phyloP scores from a whole-genome alignment of 2,888 invertebrate species.

The Pristionchus entomophagus region DNA sequence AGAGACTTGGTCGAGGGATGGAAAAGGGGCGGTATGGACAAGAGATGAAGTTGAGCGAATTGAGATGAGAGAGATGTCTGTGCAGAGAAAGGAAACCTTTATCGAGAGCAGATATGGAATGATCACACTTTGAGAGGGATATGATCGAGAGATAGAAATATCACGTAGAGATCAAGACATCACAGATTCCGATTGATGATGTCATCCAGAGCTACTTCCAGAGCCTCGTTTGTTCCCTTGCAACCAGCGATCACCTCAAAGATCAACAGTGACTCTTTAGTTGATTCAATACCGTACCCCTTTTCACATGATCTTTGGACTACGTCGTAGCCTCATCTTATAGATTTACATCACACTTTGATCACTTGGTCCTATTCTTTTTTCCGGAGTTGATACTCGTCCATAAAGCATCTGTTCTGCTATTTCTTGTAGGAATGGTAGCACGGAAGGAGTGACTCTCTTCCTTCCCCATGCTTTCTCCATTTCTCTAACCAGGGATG shows the following conservation, averaged over 20 bases:
- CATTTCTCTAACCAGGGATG: not conserved
- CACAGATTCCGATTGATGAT: constrained; percentile 66
- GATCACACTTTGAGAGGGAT: not conserved
- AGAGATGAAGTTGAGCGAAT: not conserved
- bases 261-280: not conserved
- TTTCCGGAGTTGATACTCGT: too few species aligned
- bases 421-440: not conserved
- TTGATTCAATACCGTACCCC: not conserved
- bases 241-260: constrained; percentile 61
- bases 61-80: not conserved
- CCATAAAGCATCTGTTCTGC: not conserved
- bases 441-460: not conserved
- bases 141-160: not conserved
- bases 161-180: constrained; percentile 1
- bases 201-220: constrained; percentile 70
- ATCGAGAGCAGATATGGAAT: constrained; percentile 25
- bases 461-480: not conserved
- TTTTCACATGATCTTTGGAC: too few species aligned
- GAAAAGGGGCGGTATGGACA: constrained; percentile 15
- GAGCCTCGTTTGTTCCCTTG: constrained; percentile 69
- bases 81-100: not conserved
- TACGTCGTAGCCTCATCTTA: not conserved
- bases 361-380: not conserved
- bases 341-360: not conserved
- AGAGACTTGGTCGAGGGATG: not conserved